Conservation (phyloP, 2,888 invertebrate genomes). For the Perdita meconis region DNA sequence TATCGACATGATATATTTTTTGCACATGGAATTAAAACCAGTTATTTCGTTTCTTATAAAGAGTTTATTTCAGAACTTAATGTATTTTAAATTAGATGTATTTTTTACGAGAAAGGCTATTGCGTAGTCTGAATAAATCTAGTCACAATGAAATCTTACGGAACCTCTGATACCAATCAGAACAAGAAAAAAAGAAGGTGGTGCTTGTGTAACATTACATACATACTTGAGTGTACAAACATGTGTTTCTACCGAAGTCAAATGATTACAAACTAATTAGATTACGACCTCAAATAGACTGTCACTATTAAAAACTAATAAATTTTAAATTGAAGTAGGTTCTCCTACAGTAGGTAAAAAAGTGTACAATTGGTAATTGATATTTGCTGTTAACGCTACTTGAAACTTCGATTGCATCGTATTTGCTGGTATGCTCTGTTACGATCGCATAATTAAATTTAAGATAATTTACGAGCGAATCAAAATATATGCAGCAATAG, state of each 20-base stretch:
- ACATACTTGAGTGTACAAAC: constrained; percentile 57
- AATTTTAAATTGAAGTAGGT: constrained; percentile 45
- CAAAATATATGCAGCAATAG: constrained; percentile 53
- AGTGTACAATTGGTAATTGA: constrained; percentile 28
- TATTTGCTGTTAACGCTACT: constrained; percentile 6
- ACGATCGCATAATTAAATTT: constrained; percentile 36
- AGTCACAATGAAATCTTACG: constrained; percentile 50
- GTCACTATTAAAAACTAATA: constrained; percentile 26
- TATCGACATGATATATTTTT: constrained; percentile 60
- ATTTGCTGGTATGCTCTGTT: constrained; percentile 16
- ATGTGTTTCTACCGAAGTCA: constrained; percentile 54
- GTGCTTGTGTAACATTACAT: constrained; percentile 50
- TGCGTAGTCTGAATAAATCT: constrained; percentile 50
- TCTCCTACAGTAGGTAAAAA: constrained; percentile 54
- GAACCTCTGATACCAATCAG: constrained; percentile 21
- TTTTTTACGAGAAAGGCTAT: constrained; percentile 47
- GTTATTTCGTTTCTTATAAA: constrained; percentile 9
- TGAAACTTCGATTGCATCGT: constrained; percentile 38
- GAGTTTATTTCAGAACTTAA: constrained; percentile 35
- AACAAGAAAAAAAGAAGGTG: constrained; percentile 8
- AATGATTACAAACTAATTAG: constrained; percentile 48
- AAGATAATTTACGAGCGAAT: constrained; percentile 49
- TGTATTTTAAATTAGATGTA: constrained; percentile 37
- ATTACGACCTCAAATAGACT: constrained; percentile 48
- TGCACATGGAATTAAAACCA: constrained; percentile 41